Percentiles rank a stretch among this genome's conserved stretches.
Conservation (phyloP, 1,140 invertebrate genomes). For the Aphelinus certus region DNA sequence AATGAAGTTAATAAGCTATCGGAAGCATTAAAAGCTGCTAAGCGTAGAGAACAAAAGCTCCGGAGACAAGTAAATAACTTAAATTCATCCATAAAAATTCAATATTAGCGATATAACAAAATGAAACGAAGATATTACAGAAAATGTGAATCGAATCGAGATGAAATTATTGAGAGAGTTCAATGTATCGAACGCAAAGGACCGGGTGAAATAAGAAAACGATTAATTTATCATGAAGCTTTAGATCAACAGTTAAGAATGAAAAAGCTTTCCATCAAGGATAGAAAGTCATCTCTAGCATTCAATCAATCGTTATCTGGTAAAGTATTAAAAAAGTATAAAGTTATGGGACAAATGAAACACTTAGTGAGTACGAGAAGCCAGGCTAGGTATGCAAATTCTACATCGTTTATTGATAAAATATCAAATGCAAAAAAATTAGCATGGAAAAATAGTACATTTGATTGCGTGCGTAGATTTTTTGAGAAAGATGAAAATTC, state of each 20-base stretch:
- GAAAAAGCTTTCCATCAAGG: neutral
- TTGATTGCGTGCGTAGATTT: slow-evolving; percentile 34
- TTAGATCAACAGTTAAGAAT: neutral
- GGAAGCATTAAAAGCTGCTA: too few relatives aligned
- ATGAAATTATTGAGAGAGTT: neutral
- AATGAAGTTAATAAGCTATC: too few relatives aligned
- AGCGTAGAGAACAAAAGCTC: too few relatives aligned
- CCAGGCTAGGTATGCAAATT: neutral
- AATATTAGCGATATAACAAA: too few relatives aligned
- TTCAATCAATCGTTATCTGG: neutral
- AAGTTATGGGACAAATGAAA: slow-evolving; percentile 3
- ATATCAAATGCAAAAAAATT: slow-evolving; percentile 8
- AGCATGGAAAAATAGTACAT: neutral
- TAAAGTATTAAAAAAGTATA: slow-evolving; percentile 15
- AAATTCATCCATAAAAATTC: too few relatives aligned
- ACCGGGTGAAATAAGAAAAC: neutral
- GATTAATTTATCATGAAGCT: neutral
- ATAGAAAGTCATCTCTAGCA: too few relatives aligned
- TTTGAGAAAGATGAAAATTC: slow-evolving; percentile 45
- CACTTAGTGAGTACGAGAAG: neutral
- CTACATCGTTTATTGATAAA: neutral
- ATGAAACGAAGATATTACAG: too few relatives aligned
- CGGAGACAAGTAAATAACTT: neutral
- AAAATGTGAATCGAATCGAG: too few relatives aligned
- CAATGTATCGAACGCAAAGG: neutral